Evolutionary conservation across 2,797 vertebrate genomes (phyloP).

Genomic region (Benthosema pterotum): DNA sequence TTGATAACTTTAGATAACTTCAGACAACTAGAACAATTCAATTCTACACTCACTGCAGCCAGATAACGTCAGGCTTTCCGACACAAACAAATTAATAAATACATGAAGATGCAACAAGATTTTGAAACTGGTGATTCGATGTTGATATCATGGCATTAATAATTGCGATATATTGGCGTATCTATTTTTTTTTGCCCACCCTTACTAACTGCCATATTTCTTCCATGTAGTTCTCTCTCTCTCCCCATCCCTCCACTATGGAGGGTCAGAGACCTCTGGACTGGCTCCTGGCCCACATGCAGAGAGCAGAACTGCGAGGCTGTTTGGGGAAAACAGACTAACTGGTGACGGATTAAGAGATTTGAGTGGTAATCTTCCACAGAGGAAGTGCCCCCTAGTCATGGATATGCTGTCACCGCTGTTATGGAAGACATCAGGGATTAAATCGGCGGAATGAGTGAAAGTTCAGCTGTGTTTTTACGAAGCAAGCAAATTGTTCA

Average conservation of each 20-base stretch:
- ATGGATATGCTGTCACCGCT: conserved; percentile 60
- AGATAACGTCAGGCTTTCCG: too few relatives aligned
- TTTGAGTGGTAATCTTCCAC: conserved; percentile 60
- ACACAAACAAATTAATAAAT: too few relatives aligned
- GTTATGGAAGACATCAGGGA: conserved; percentile 58
- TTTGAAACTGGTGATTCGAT: too few relatives aligned
- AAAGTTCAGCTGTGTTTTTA: conserved; percentile 17
- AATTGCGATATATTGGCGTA: too few relatives aligned
- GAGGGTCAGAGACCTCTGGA: conserved; percentile 32
- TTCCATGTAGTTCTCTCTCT: conserved; percentile 43
- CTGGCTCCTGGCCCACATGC: conserved; percentile 41
- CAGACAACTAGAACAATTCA: too few relatives aligned
- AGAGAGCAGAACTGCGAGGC: conserved; percentile 31
- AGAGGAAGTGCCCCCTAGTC: conserved; percentile 60
- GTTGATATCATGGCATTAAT: too few relatives aligned
- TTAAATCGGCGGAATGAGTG: conserved; percentile 45
- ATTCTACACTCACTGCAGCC: too few relatives aligned
- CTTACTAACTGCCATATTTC: conserved; percentile 22
- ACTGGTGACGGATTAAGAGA: conserved; percentile 69
- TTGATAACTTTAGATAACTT: too few relatives aligned
- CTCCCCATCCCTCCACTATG: conserved; percentile 40
- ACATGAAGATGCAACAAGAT: too few relatives aligned
- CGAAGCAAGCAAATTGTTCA: conserved; percentile 39
- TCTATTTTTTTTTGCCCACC: conserved; percentile 11
- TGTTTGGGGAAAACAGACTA: conserved; percentile 61